Evolutionary conservation across 2,797 vertebrate species (phyloP).

Genomic region (Syncerus caffer): DNA sequence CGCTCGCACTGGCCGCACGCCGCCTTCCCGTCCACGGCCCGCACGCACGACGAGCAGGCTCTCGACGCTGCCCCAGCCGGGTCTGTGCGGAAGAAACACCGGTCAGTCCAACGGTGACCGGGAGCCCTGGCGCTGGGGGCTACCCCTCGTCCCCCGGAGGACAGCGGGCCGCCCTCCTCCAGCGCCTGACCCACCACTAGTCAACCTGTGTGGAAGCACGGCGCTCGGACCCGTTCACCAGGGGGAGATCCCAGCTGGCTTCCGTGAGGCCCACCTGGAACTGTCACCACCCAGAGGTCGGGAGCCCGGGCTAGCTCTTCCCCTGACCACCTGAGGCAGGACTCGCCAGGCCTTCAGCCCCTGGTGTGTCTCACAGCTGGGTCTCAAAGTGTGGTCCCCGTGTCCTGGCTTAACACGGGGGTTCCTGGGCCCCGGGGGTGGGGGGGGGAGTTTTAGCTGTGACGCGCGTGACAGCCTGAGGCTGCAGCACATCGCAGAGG

Average conservation of each 20-base stretch:
- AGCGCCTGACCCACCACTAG: fast-evolving
- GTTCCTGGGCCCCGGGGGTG: not conserved
- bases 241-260: fast-evolving
- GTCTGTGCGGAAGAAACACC: conserved; percentile 53
- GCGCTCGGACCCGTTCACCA: fast-evolving
- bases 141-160: fast-evolving
- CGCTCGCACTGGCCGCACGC: conserved; percentile 79
- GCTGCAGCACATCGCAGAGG: fast-evolving
- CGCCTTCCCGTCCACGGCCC: conserved; percentile 74
- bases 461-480: not conserved
- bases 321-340: not conserved
- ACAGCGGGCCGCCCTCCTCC: not conserved
- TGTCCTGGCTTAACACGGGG: not conserved
- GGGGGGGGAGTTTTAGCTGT: not conserved
- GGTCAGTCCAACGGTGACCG: not conserved
- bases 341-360: not conserved
- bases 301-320: not conserved
- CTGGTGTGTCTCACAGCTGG: fast-evolving
- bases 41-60: conserved; percentile 82
- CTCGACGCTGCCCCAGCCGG: conserved; percentile 1
- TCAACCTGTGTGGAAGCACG: fast-evolving
- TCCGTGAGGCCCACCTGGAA: not conserved
- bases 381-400: not conserved
- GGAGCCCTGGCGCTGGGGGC: not conserved
- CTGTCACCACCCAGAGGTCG: not conserved